Conservation (phyloP, 2,888 invertebrate species). For the Xanthostigma xanthostigma region DNA sequence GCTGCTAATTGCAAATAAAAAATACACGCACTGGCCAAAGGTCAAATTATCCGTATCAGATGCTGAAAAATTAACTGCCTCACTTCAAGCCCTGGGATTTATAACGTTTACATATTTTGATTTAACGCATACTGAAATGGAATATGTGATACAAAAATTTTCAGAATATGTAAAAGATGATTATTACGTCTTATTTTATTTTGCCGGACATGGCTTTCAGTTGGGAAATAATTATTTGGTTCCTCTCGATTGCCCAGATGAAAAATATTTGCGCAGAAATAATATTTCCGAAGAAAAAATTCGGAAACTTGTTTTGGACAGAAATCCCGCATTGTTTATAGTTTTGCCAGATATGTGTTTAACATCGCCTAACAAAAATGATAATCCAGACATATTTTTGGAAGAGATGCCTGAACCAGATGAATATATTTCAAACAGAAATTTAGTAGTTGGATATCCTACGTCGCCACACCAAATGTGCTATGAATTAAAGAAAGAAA, state of each 20-base stretch:
- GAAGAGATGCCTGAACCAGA: constrained; percentile 23
- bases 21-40: constrained; percentile 12
- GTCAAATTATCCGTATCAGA: constrained; percentile 18
- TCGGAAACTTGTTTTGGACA: constrained; percentile 27
- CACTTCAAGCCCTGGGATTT: constrained; percentile 16
- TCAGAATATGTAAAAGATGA: constrained; percentile 15
- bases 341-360: constrained; percentile 41
- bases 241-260: constrained; percentile 31
- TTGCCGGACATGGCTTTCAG: constrained; percentile 40
- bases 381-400: constrained; percentile 16
- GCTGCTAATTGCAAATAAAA: constrained; percentile 18
- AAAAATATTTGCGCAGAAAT: constrained; percentile 27
- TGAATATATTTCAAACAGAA: constrained; percentile 28
- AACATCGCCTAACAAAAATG: constrained; percentile 31
- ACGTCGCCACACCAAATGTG: constrained; percentile 19
- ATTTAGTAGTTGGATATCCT: constrained; percentile 27
- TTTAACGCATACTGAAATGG: constrained; percentile 17
- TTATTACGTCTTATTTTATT: constrained; percentile 35
- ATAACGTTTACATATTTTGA: constrained; percentile 19
- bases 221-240: constrained; percentile 35
- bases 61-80: constrained; percentile 14
- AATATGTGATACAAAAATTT: constrained; percentile 15
- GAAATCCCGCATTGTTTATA: constrained; percentile 33
- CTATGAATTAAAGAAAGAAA: constrained; percentile 16
- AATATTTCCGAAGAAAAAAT: constrained; percentile 35